A percentile compares a stretch with the other conserved stretches of the same genome.
Evolutionary conservation across 2,888 invertebrate genomes (phyloP).

Genomic region (Platycheirus rosarum): DNA sequence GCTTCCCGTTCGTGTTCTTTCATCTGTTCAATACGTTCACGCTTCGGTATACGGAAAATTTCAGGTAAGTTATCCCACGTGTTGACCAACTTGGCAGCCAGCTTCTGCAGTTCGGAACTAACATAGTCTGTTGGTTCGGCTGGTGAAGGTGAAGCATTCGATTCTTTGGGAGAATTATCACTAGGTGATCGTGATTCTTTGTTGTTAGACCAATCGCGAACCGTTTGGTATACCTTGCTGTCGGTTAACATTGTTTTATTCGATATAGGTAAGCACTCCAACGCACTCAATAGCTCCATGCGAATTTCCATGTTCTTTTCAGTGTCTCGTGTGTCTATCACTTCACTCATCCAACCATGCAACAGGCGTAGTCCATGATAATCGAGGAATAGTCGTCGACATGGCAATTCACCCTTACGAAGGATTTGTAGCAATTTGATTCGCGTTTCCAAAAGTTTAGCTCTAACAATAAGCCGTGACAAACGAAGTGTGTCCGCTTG

Average conservation of each 20-base stretch:
- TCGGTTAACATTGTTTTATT: slow-evolving; percentile 97
- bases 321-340: slow-evolving; percentile 76
- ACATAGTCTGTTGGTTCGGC: background rate
- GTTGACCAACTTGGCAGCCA: slow-evolving; percentile 76
- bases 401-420: slow-evolving; percentile 90
- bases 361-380: slow-evolving; percentile 95
- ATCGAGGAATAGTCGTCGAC: slow-evolving; percentile 93
- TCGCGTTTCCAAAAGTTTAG: slow-evolving; percentile 91
- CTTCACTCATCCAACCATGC: slow-evolving; percentile 95
- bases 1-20: slow-evolving; percentile 97
- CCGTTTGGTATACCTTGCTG: slow-evolving; percentile 92
- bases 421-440: slow-evolving; percentile 90
- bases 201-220: slow-evolving; percentile 91
- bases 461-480: slow-evolving; percentile 95
- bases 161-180: slow-evolving; percentile 73
- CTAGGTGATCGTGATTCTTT: slow-evolving; percentile 69
- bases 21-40: slow-evolving; percentile 96
- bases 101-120: slow-evolving; percentile 77
- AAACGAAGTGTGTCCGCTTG: slow-evolving; percentile 94
- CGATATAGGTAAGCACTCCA: slow-evolving; percentile 93
- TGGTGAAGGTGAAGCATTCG: slow-evolving; percentile 4
- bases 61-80: slow-evolving; percentile 82
- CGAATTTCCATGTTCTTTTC: slow-evolving; percentile 83
- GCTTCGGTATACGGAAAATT: slow-evolving; percentile 95
- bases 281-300: slow-evolving; percentile 89